These are phyloP conservation scores for Trichomalopsis sarcophagae DNA, from an alignment of 1,140 invertebrate genomes.

Conservation along the genomic window DNA sequence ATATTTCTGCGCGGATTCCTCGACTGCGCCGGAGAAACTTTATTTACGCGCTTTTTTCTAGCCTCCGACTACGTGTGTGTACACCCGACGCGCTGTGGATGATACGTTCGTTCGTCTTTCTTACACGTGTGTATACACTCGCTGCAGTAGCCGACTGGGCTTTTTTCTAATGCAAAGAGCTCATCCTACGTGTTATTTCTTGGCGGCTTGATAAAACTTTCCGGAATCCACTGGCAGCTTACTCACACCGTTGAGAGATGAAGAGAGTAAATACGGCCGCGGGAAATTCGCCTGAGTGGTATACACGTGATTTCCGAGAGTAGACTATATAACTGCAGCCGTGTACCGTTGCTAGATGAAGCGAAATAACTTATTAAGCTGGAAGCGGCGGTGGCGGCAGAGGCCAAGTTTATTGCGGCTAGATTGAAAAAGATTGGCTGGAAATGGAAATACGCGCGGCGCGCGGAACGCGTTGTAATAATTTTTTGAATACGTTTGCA, in stretches of 20 bases:
- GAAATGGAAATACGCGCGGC: not conserved
- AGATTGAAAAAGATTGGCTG: not conserved
- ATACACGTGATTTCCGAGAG: not conserved
- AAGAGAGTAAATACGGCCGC: not conserved
- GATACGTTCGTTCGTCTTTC: not conserved
- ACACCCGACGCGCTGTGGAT: not conserved
- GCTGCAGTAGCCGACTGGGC: not conserved
- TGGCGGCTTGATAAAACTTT: conserved; percentile 25
- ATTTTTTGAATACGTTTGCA: not conserved
- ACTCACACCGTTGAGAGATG: not conserved
- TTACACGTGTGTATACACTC: not conserved
- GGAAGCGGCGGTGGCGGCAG: not conserved
- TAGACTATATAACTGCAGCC: no score
- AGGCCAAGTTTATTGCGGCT: not conserved
- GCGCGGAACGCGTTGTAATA: not conserved
- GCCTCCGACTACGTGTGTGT: not conserved
- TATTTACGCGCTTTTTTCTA: conserved; percentile 1
- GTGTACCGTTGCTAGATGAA: not conserved
- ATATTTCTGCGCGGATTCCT: conserved; percentile 23
- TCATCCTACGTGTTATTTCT: not conserved
- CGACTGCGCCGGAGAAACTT: not conserved
- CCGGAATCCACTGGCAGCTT: not conserved
- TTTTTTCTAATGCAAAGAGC: not conserved
- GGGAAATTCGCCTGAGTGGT: not conserved
- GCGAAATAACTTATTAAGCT: conserved; percentile 6